Conservation (phyloP, 2,113 vertebrate species). For the Sarotherodon lohbergeri region DNA sequence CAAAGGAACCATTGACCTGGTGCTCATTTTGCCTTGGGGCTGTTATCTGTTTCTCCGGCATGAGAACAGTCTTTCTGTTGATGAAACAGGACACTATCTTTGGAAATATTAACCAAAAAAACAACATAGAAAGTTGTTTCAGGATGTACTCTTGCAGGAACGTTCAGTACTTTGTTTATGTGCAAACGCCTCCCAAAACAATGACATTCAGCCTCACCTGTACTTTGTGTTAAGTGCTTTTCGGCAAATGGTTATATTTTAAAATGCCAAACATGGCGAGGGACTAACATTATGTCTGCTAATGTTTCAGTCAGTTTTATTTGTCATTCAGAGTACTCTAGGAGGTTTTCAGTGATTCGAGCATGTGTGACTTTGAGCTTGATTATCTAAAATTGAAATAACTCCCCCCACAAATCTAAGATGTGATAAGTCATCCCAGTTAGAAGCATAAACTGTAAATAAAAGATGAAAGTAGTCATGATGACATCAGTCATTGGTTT, state of each 20-base stretch:
- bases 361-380: not conserved
- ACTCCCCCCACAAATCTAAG: not conserved
- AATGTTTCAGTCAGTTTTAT: not conserved
- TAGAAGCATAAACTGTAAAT: not conserved
- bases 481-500: not conserved
- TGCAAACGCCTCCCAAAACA: not conserved
- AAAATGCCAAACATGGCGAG: not conserved
- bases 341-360: not conserved
- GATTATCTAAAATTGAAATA: not conserved
- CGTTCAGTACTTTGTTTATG: not conserved
- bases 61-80: conserved; percentile 4
- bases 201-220: not conserved
- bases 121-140: not conserved
- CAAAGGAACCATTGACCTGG: conserved; percentile 48
- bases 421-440: not conserved
- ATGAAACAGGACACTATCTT: conserved; percentile 1
- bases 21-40: not conserved
- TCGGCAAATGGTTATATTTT: not conserved
- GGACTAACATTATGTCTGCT: not conserved
- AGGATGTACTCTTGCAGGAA: not conserved
- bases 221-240: not conserved
- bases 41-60: conserved; percentile 9
- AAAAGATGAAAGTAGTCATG: not conserved
- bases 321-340: not conserved
- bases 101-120: not conserved